Evolutionary conservation across 2,888 invertebrate species (phyloP).

Genomic region (Heliconius cydno): DNA sequence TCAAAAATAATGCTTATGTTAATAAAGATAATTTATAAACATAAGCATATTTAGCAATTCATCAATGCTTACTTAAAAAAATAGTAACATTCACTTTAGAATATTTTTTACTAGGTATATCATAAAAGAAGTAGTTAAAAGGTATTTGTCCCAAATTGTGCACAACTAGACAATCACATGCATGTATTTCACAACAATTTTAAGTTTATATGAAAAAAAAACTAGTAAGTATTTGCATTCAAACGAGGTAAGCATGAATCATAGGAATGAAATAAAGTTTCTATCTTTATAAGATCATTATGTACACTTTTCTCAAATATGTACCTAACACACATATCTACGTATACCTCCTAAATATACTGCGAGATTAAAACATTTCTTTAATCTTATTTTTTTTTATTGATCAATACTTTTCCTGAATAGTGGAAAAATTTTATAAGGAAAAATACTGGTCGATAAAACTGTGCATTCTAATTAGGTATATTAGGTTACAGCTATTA

Average conservation of each 20-base stretch:
- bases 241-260: background rate
- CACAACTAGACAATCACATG: background rate
- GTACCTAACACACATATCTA: background rate
- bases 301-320: background rate
- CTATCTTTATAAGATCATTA: background rate
- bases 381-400: too few relatives aligned
- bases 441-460: conserved; percentile 5
- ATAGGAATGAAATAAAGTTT: background rate
- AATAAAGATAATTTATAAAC: background rate
- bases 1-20: too few relatives aligned
- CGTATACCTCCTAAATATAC: background rate
- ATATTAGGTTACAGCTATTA: background rate
- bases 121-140: conserved; percentile 7
- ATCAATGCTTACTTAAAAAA: background rate
- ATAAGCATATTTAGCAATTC: background rate
- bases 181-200: background rate
- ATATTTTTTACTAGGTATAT: background rate
- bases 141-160: too few relatives aligned
- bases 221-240: background rate
- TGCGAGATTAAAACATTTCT: background rate
- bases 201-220: background rate
- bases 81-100: background rate
- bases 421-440: background rate
- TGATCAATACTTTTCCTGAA: background rate
- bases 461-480: background rate